Conservation (phyloP, 2,888 invertebrate genomes). For the Cheiracanthium punctorium region DNA sequence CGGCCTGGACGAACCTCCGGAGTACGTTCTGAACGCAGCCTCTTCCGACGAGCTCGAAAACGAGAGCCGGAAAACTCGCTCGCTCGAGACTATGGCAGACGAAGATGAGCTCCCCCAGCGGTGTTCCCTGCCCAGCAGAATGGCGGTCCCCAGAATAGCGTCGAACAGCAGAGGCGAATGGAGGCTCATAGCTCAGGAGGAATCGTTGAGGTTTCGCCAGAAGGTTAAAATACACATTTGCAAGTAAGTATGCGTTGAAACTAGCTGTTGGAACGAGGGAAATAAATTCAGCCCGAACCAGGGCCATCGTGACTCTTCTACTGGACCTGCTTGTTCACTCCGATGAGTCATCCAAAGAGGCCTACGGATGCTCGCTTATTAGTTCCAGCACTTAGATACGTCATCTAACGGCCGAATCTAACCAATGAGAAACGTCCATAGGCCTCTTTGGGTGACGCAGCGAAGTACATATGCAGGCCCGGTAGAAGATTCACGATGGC, state of each 20-base stretch:
- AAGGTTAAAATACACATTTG: conserved; percentile 31
- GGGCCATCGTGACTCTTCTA: too few relatives aligned
- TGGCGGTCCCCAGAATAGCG: conserved; percentile 25
- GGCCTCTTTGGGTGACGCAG: too few relatives aligned
- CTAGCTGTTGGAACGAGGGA: too few relatives aligned
- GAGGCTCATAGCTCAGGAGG: conserved; percentile 41
- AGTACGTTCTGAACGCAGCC: conserved; percentile 3
- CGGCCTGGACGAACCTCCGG: conserved; percentile 49
- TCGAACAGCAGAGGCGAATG: conserved; percentile 31
- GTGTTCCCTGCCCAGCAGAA: background rate
- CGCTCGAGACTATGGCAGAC: background rate
- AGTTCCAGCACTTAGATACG: too few relatives aligned
- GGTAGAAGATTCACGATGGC: too few relatives aligned
- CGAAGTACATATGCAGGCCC: too few relatives aligned
- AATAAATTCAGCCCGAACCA: too few relatives aligned
- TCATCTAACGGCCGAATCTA: too few relatives aligned
- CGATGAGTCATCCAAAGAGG: too few relatives aligned
- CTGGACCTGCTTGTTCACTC: too few relatives aligned
- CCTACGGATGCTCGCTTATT: too few relatives aligned
- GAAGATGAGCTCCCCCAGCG: background rate
- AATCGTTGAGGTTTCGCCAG: conserved; percentile 6
- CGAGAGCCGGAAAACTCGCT: conserved; percentile 3
- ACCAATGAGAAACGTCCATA: too few relatives aligned
- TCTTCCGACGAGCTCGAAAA: background rate
- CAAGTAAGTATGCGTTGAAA: conserved; percentile 9